A percentile compares a stretch with the other conserved stretches of the same genome.
These are phyloP conservation scores for Phallusia fumigata DNA, from an alignment of 23 tunicate species.

Conservation along the genomic window DNA sequence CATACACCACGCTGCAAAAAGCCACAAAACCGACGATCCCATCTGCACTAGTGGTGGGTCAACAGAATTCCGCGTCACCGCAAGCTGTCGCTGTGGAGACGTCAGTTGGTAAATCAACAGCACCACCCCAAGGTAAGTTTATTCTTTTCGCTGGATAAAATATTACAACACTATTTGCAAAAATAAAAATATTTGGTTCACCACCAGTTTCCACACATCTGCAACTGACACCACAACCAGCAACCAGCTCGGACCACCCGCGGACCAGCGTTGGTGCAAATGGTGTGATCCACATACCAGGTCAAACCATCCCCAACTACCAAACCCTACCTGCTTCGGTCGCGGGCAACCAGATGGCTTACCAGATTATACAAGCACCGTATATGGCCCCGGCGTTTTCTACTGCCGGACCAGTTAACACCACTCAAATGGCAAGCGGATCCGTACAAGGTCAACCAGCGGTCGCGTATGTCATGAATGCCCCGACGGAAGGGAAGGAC, in stretches of 20 bases:
- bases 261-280: background rate
- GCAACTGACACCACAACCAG: background rate
- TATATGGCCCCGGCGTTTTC: background rate
- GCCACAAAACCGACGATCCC: constrained; percentile 19
- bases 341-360: constrained; percentile 23
- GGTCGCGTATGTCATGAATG: background rate
- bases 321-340: constrained; percentile 22
- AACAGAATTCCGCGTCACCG: background rate
- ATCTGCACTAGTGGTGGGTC: constrained; percentile 4
- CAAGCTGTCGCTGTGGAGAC: background rate
- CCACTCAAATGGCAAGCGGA: background rate
- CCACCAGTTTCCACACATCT: background rate
- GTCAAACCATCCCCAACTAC: background rate
- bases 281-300: background rate
- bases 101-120: background rate
- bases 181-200: too few relatives aligned
- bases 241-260: background rate
- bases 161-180: too few relatives aligned
- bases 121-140: too few relatives aligned
- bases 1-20: constrained; percentile 22
- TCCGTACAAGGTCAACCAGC: background rate
- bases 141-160: too few relatives aligned
- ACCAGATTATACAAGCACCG: constrained; percentile 26
- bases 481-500: background rate
- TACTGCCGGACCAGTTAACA: background rate